phyloP scores from a whole-genome alignment of 2,113 vertebrate genomes.

The Benitochromis conjunctus region DNA sequence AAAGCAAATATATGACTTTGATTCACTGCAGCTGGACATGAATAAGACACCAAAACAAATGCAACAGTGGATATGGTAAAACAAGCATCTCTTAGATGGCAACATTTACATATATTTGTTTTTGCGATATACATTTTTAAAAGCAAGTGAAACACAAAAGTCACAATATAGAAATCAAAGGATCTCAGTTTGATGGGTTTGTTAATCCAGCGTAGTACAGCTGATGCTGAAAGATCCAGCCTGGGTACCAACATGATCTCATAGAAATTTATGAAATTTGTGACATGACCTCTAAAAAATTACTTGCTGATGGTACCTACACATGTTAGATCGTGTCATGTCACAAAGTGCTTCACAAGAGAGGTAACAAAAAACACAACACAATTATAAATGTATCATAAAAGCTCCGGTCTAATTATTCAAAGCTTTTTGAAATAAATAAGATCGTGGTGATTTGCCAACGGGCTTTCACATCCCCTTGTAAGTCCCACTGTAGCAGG shows the following conservation, averaged over 20 bases:
- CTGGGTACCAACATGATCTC: background rate
- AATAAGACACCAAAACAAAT: background rate
- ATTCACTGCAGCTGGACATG: background rate
- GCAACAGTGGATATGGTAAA: background rate
- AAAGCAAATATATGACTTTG: background rate
- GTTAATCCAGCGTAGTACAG: background rate
- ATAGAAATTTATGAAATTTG: background rate
- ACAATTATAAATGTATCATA: no score
- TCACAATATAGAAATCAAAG: background rate
- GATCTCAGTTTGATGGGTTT: background rate
- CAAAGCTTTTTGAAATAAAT: background rate
- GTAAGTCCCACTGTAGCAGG: background rate
- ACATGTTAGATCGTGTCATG: background rate
- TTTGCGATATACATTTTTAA: background rate
- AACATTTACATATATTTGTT: background rate
- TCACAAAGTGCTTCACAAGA: no score
- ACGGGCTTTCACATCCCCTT: background rate
- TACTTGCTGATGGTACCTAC: background rate
- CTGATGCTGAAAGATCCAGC: background rate
- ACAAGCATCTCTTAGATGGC: background rate
- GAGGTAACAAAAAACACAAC: no score
- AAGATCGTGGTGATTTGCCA: background rate
- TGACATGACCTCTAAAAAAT: background rate
- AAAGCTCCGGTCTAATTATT: background rate
- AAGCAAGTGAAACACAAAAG: background rate